Evolutionary conservation across 1,140 invertebrate species (phyloP), one percentile per base, ranked within the genome.

Genomic region (Cherax quadricarinatus): DNA sequence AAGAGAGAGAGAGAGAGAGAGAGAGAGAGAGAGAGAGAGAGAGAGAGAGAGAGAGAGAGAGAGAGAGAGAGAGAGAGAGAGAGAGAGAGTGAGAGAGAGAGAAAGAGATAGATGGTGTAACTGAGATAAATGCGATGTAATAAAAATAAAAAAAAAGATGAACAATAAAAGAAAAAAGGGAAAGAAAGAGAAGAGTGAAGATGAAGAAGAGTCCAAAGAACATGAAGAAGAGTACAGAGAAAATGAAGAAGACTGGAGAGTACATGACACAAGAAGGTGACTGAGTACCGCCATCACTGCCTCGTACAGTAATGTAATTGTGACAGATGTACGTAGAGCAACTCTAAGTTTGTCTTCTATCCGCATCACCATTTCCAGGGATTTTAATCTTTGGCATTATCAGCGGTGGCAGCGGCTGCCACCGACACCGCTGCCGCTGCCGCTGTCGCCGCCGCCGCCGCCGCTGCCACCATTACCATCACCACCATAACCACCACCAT

Each of bases 1-100:
- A 24, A 79, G 78, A 79, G 78, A 79, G 78, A 79, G 78, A 79
- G 78, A 30, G 24, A 10, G 48, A 51, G 30, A 78, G n/a, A 48
- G 86, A 78, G 73, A 78, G 86, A 78, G 86, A 62, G 86, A 62
- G 75, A 80, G 86, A 88, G 75, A 62, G 75, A 79, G 86, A 79
- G 86, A 79, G 75, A 79, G 86, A 60, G 75, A 53, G 85, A 53
- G 62, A 79, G 86, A 80, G 53, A 88, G 86, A 88, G 86, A 80
- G 86, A 80, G 75, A 88, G 75, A 80, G 86, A 88, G 86, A 80
- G 86, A 80, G 75, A 62, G 75, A 80, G 53, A 80, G 86, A 79
- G 73, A 60, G 86, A 79, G 73, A 88, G 70, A 79, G 75, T 79
- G 86, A 60, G 75, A 78, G 75, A 88, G 75, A 79, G 70, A 88